Evolutionary conservation across 2,113 vertebrate genomes (phyloP).

Genomic region (Ranitomeya variabilis): DNA sequence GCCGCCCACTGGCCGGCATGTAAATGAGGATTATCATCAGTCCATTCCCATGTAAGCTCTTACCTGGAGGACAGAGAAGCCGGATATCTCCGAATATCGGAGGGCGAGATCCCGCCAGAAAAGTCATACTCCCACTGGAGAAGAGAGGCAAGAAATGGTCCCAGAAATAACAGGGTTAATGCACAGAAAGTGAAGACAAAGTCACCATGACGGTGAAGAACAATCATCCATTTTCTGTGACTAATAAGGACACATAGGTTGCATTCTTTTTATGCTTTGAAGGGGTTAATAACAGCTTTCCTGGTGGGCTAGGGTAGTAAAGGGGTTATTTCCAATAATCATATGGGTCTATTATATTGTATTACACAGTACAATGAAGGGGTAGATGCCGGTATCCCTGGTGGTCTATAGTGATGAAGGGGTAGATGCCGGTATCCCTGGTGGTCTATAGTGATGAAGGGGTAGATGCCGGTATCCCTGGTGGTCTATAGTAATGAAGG

Average conservation of each 20-base stretch:
- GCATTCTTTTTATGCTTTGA: neutral
- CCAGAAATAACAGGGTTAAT: too few species aligned
- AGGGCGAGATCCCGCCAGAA: neutral
- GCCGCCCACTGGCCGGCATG: neutral
- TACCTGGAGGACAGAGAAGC: neutral
- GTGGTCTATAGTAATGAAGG: neutral
- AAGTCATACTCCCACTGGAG: too few species aligned
- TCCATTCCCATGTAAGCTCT: neutral
- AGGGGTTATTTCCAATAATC: neutral
- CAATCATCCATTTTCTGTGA: too few species aligned
- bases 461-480: too few species aligned
- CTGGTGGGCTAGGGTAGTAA: neutral
- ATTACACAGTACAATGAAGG: neutral
- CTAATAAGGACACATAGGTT: too few species aligned
- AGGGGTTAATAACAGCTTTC: neutral
- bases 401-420: neutral
- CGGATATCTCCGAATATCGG: neutral
- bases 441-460: neutral
- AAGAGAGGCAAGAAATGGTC: too few species aligned
- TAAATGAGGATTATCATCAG: neutral
- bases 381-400: neutral
- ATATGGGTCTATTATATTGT: too few species aligned
- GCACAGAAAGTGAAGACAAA: too few species aligned
- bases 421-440: neutral
- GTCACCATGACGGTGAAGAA: too few species aligned